Percentiles rank a stretch among this genome's conserved stretches.
Evolutionary conservation across 2,888 invertebrate species (phyloP).

Genomic region (Tridacna gigas): DNA sequence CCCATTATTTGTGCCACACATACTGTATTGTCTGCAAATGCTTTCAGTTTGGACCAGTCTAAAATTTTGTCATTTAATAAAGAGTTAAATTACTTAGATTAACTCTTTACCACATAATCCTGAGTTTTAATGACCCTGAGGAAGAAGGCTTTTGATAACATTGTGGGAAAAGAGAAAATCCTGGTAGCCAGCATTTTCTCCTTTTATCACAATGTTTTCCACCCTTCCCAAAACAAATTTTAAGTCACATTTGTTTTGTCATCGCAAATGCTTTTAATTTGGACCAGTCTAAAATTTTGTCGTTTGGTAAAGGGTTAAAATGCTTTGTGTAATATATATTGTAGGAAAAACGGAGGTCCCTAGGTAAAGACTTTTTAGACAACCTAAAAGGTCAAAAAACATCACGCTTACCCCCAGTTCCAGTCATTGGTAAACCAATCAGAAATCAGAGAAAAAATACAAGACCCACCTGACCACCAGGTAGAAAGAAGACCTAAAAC

Average conservation of each 20-base stretch:
- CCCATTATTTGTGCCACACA: no score
- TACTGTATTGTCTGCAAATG: no score
- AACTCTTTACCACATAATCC: no score
- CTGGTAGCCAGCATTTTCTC: not conserved
- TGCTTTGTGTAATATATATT: not conserved
- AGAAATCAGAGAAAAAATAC: not conserved
- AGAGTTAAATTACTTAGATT: no score
- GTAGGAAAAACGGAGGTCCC: constrained; percentile 36
- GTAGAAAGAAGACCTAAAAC: not conserved
- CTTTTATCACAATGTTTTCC: not conserved
- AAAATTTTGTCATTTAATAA: no score
- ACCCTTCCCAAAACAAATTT: not conserved
- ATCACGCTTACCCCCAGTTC: constrained; percentile 43
- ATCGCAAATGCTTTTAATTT: not conserved
- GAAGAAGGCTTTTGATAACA: not conserved
- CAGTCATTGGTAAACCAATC: constrained; percentile 8
- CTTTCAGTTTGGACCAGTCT: no score
- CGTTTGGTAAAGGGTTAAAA: not conserved
- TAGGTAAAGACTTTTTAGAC: constrained; percentile 35
- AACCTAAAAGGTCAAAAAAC: constrained; percentile 11
- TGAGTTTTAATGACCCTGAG: no score
- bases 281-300: not conserved
- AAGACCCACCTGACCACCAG: not conserved
- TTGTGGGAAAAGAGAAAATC: not conserved
- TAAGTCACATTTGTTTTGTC: no score